Evolutionary conservation across 2,888 invertebrate genomes (phyloP).

Genomic region (Caenorhabditis sp.): DNA sequence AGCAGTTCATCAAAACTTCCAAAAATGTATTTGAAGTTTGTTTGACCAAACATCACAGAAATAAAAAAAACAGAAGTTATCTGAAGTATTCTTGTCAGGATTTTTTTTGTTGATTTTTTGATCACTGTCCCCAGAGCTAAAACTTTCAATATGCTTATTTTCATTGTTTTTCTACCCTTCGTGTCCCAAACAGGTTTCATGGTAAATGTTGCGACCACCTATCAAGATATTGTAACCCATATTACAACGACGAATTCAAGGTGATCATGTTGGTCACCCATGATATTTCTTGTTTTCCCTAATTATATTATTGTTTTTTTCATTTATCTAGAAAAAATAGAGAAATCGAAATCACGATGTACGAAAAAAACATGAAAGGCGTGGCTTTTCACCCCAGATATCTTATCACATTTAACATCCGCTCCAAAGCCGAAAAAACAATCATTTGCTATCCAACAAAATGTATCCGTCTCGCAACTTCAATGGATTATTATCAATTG

Average conservation of each 20-base stretch:
- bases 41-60: too few species aligned
- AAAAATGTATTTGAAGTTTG: too few species aligned
- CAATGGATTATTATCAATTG: not conserved
- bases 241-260: slow-evolving; percentile 13
- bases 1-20: too few species aligned
- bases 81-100: too few species aligned
- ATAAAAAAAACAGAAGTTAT: too few species aligned
- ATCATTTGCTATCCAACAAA: not conserved
- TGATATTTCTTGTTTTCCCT: not conserved
- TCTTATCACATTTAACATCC: slow-evolving; percentile 5
- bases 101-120: too few species aligned
- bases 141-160: too few species aligned
- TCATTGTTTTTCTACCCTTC: too few species aligned
- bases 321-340: not conserved
- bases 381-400: slow-evolving; percentile 33
- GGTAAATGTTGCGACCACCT: too few species aligned
- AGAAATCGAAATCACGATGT: not conserved
- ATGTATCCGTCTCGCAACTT: not conserved
- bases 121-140: too few species aligned
- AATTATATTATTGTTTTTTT: too few species aligned
- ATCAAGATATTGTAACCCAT: not conserved
- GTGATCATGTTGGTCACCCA: slow-evolving; percentile 16
- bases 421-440: slow-evolving; percentile 1
- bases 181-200: too few species aligned
- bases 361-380: slow-evolving; percentile 28